Conservation (phyloP, 92 coral and sea anemone genomes). For the Palythoa grandis region DNA sequence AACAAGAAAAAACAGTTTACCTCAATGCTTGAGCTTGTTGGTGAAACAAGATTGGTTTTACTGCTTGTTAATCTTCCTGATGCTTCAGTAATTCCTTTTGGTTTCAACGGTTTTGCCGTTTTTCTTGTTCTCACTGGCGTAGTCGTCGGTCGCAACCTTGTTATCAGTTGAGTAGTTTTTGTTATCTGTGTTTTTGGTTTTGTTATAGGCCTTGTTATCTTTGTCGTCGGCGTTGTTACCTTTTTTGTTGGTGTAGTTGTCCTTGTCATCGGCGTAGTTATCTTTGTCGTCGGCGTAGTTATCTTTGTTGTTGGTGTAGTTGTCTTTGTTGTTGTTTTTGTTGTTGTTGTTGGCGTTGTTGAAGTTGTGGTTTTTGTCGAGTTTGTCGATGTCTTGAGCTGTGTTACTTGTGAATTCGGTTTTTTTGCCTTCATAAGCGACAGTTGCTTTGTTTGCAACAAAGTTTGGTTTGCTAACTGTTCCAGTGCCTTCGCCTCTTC, state of each 20-base stretch:
- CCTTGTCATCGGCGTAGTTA: not conserved
- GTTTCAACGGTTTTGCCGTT: not conserved
- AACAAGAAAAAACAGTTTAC: not conserved
- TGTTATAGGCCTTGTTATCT: not conserved
- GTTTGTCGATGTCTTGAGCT: constrained; percentile 20
- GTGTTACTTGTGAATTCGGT: constrained; percentile 23
- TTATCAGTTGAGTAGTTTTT: constrained; percentile 13
- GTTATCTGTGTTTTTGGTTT: constrained; percentile 37
- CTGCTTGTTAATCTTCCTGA: not conserved
- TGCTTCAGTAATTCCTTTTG: constrained; percentile 7
- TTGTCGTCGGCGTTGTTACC: constrained; percentile 29
- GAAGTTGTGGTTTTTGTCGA: not conserved
- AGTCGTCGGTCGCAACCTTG: constrained; percentile 37
- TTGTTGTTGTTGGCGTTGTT: constrained; percentile 18
- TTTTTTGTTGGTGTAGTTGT: constrained; percentile 35
- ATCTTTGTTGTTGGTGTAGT: constrained; percentile 37
- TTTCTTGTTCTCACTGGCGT: constrained; percentile 40
- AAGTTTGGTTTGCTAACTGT: constrained; percentile 32
- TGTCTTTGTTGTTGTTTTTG: constrained; percentile 14
- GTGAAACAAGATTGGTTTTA: not conserved
- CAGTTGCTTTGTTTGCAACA: constrained; percentile 17
- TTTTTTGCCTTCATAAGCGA: not conserved
- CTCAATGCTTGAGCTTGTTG: not conserved
- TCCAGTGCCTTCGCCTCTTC: constrained; percentile 58
- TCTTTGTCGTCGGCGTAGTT: constrained; percentile 28